Conservation (phyloP, 2,797 vertebrate genomes). For the Discoglossus pictus region DNA sequence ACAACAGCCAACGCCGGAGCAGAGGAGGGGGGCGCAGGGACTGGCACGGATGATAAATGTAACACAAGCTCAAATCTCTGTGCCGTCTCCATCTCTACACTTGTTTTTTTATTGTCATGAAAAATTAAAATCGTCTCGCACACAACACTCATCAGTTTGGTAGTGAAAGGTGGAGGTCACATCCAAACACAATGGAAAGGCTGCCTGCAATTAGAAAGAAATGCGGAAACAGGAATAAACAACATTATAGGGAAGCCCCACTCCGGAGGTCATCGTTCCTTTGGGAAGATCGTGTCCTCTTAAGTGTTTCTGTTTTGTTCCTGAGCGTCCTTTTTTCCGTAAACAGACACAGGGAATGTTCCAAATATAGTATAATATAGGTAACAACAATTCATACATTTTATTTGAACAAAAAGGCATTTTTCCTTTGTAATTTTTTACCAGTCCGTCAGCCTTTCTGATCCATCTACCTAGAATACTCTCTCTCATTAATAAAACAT, state of each 20-base stretch:
- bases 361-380: no score
- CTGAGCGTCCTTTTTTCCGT: not conserved
- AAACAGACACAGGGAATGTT: no score
- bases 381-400: no score
- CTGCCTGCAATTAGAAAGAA: not conserved
- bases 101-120: no score
- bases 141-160: not conserved
- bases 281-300: slow-evolving; percentile 1
- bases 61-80: not conserved
- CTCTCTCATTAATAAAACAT: no score
- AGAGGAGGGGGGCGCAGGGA: not conserved
- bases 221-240: slow-evolving; percentile 17
- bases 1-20: not conserved
- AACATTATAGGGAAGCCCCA: not conserved
- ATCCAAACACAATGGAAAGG: slow-evolving; percentile 1
- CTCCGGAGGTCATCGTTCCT: not conserved
- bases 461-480: no score
- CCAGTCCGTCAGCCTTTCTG: no score
- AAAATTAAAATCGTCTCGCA: not conserved
- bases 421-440: no score
- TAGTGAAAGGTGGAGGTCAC: not conserved
- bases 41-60: not conserved
- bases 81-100: no score
- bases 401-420: no score
- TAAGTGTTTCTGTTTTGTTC: slow-evolving; percentile 2